phyloP scores from a whole-genome alignment of 1,140 invertebrate genomes.

The Drosophila pectinifera region DNA sequence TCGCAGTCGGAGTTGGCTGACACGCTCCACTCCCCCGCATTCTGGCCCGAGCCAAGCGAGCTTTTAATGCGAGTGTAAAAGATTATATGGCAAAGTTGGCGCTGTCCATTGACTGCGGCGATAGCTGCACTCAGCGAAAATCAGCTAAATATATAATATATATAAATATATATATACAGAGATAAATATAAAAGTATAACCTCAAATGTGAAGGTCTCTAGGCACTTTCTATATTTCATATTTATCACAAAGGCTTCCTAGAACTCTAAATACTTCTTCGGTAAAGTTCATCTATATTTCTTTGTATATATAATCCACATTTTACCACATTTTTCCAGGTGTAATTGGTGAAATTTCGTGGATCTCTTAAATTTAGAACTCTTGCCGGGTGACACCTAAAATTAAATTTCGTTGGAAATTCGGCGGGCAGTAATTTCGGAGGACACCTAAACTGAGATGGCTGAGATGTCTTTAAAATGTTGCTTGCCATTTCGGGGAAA shows the following conservation, averaged over 20 bases:
- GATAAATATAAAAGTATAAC: not conserved
- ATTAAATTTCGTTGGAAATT: constrained; percentile 9
- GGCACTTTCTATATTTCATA: too few relatives aligned
- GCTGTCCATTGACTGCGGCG: constrained; percentile 51
- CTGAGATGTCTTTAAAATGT: constrained; percentile 14
- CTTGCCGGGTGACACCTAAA: constrained; percentile 12
- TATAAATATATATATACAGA: too few relatives aligned
- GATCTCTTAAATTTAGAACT: constrained; percentile 3
- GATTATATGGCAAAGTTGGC: constrained; percentile 77
- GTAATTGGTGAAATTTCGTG: constrained; percentile 12
- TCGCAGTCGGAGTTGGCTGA: constrained; percentile 7
- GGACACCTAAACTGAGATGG: constrained; percentile 5
- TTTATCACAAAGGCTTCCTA: too few relatives aligned
- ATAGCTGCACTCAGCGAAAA: constrained; percentile 34
- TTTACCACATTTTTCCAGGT: not conserved
- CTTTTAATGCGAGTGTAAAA: constrained; percentile 76
- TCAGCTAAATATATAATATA: too few relatives aligned
- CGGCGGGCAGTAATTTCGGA: constrained; percentile 13
- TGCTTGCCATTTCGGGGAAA: not conserved
- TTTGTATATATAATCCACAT: too few relatives aligned
- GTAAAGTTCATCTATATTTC: too few relatives aligned
- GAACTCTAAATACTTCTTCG: too few relatives aligned
- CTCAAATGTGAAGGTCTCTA: too few relatives aligned
- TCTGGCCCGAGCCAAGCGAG: constrained; percentile 57
- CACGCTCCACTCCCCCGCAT: constrained; percentile 24